Conservation (phyloP, 1,140 invertebrate species). For the Conopomorpha cramerella region DNA sequence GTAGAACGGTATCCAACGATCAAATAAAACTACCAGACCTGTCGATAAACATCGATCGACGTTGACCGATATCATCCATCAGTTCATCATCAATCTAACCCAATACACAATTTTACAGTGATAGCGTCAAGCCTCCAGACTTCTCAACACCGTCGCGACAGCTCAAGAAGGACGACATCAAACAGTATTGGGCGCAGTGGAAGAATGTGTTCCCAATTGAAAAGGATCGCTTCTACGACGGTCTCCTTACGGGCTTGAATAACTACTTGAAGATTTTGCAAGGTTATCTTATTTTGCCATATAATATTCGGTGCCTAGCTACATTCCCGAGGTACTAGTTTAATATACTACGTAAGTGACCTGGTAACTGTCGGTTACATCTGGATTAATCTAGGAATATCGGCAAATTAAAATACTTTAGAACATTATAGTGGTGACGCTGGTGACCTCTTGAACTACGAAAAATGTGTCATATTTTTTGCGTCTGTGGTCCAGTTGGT, state of each 20-base stretch:
- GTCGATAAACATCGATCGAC: too few species aligned
- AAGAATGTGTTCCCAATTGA: conserved; percentile 31
- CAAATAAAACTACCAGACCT: too few species aligned
- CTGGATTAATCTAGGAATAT: too few species aligned
- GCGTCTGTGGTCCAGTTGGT: too few species aligned
- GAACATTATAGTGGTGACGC: neutral
- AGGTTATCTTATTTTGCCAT: too few species aligned
- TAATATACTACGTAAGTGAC: neutral
- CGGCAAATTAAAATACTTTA: too few species aligned
- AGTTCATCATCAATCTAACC: neutral
- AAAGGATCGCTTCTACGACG: conserved; percentile 44
- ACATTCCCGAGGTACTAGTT: too few species aligned
- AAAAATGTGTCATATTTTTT: neutral
- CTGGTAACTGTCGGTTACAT: too few species aligned
- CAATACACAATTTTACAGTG: conserved; percentile 13
- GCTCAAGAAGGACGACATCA: conserved; percentile 27
- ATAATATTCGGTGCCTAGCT: too few species aligned
- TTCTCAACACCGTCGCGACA: conserved; percentile 36
- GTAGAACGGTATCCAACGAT: too few species aligned
- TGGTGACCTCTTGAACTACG: too few species aligned
- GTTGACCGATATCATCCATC: too few species aligned
- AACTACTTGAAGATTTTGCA: conserved; percentile 29
- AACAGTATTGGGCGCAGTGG: conserved; percentile 38
- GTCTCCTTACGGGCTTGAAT: conserved; percentile 33
- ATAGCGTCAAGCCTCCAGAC: conserved; percentile 33